phyloP scores from a whole-genome alignment of 2,888 invertebrate species.

The Amphipyra berbera region DNA sequence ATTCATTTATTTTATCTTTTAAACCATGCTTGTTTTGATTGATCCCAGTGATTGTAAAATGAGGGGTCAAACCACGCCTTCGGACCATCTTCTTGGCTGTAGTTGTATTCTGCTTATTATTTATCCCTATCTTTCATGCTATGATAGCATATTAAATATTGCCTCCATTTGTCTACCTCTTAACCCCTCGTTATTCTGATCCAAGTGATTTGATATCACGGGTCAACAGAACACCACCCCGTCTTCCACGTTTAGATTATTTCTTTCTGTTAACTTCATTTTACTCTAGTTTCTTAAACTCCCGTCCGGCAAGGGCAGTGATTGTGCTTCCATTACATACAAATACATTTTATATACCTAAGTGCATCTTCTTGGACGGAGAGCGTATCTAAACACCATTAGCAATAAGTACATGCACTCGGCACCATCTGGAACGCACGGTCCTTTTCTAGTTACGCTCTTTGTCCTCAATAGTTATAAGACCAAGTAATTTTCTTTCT shows the following conservation, averaged over 20 bases:
- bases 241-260: not conserved
- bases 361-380: conserved; percentile 7
- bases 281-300: not conserved
- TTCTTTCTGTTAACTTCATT: not conserved
- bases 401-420: not conserved
- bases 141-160: not conserved
- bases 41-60: conserved; percentile 1
- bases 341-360: conserved; percentile 12
- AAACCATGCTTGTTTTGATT: not conserved
- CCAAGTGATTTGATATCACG: too few relatives aligned
- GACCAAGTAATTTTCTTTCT: not conserved
- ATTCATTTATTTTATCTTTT: not conserved
- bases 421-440: not conserved
- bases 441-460: conserved; percentile 6
- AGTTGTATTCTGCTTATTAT: not conserved
- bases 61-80: not conserved
- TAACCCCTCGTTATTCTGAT: not conserved
- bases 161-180: not conserved
- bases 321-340: conserved; percentile 15
- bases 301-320: conserved; percentile 22
- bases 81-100: not conserved
- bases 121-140: not conserved
- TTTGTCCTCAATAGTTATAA: conserved; percentile 27
- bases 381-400: conserved; percentile 13
- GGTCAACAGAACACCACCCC: too few relatives aligned